Evolutionary conservation across 1,140 invertebrate species (phyloP).

Genomic region (Drosophila gunungcola): DNA sequence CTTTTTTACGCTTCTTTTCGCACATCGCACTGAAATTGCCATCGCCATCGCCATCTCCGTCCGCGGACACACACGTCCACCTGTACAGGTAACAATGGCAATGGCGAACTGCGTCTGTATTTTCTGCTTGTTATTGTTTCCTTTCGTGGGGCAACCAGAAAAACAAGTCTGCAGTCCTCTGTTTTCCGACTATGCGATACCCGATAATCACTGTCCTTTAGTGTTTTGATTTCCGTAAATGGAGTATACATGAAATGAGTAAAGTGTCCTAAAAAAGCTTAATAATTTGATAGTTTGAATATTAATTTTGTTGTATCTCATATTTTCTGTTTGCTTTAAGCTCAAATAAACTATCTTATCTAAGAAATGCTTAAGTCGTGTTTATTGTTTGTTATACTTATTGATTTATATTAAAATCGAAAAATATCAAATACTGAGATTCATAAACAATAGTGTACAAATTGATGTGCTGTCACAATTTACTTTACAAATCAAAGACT

Average conservation of each 20-base stretch:
- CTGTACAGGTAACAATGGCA: slow-evolving; percentile 30
- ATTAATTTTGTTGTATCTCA: no score
- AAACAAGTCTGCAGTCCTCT: slow-evolving; percentile 10
- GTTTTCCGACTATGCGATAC: slow-evolving; percentile 30
- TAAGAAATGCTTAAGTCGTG: no score
- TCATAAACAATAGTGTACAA: no score
- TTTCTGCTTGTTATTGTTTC: slow-evolving; percentile 34
- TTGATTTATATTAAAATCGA: no score
- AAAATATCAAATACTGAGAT: no score
- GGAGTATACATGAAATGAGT: not conserved
- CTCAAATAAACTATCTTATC: no score
- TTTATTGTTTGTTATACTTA: no score
- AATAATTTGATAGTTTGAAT: no score
- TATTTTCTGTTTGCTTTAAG: no score
- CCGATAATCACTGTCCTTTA: slow-evolving; percentile 22
- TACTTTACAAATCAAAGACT: not conserved
- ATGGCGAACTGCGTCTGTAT: slow-evolving; percentile 7
- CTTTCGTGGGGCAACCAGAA: not conserved
- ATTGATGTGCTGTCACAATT: not conserved
- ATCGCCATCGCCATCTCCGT: slow-evolving; percentile 6
- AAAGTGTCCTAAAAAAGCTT: no score
- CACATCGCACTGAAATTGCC: slow-evolving; percentile 42
- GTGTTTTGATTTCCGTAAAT: not conserved
- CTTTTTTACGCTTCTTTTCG: slow-evolving; percentile 70
- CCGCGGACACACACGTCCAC: slow-evolving; percentile 16